Evolutionary conservation across 2,797 vertebrate genomes (phyloP).

Genomic region (Paratrypauchen microcephalus): DNA sequence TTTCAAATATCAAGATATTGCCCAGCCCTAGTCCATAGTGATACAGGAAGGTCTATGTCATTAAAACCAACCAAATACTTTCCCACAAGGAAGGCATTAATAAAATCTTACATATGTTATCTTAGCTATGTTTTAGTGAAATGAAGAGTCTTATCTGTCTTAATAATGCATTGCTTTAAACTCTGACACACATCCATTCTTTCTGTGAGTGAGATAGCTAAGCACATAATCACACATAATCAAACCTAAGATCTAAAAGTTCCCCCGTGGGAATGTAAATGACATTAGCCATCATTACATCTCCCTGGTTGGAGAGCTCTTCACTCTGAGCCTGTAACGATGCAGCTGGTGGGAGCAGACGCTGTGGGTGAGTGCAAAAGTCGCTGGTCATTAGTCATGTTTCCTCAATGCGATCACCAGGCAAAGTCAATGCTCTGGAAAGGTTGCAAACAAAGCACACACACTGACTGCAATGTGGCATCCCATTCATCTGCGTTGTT

Average conservation of each 20-base stretch:
- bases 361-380: slow-evolving; percentile 13
- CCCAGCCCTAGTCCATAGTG: no score
- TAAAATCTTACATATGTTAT: no score
- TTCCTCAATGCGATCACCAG: slow-evolving; percentile 37
- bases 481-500: slow-evolving; percentile 33
- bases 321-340: slow-evolving; percentile 3
- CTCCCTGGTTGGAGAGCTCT: background rate
- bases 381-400: slow-evolving; percentile 41
- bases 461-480: slow-evolving; percentile 39
- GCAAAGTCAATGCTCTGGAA: slow-evolving; percentile 45
- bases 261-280: background rate
- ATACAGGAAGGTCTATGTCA: no score
- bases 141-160: no score
- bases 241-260: background rate
- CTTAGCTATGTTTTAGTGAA: no score
- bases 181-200: no score
- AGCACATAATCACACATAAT: no score
- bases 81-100: no score
- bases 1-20: no score
- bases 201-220: no score
- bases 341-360: slow-evolving; percentile 24
- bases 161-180: no score
- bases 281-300: background rate
- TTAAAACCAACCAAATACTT: no score
- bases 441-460: slow-evolving; percentile 49